Base-by-base conservation (phyloP, 2,888 invertebrate genomes). In the Dascillus cervinus region DNA sequence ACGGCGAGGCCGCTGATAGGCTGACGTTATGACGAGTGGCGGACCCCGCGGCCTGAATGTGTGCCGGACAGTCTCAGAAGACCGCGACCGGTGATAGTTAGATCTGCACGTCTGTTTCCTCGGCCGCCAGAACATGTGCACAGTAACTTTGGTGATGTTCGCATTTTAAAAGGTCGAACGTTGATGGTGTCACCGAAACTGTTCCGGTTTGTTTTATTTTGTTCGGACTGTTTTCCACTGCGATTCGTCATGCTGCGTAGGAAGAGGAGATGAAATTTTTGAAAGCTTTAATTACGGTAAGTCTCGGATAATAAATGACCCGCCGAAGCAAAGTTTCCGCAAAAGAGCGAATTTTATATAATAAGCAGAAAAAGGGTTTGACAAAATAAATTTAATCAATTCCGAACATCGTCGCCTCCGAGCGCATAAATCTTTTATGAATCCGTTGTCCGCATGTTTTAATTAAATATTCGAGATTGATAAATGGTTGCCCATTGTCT, bases 401-500 rank as follows among this genome's bases (percentile, higher is more conserved):
- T 60, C 53, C 39, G 52, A 48, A 50, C 52, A 56, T 55, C 56
- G 54, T 56, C 58, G 56, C 56, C 52, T 52, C 49, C 49, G 53
- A 59, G 54, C 54, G 52, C 61, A 64, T 64, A 64, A 64, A 65
- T 65, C 63, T 60, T n/a, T 58, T 62, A 61, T 60, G 62, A 63
- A 61, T 62, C 62, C 63, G 60, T 61, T 63, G 64, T 64, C 60
- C 64, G 62, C 62, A 56, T 60, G 60, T 64, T 65, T 64, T 65
- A 65, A 65, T 65, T 64, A 65, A 65, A 65, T 64, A 65, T 64
- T 62, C 57, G 50, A 53, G 62, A 62, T 64, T 65, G 64, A 65
- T 65, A 56, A 63, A 64, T 61, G 60, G 60, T 51, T 53, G 45
- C 51, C 55, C 57, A 59, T 62, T 62, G 62, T 62, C 58, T 61